Evolutionary conservation across 1,140 invertebrate species (phyloP).

Genomic region (Liolophura sinensis): DNA sequence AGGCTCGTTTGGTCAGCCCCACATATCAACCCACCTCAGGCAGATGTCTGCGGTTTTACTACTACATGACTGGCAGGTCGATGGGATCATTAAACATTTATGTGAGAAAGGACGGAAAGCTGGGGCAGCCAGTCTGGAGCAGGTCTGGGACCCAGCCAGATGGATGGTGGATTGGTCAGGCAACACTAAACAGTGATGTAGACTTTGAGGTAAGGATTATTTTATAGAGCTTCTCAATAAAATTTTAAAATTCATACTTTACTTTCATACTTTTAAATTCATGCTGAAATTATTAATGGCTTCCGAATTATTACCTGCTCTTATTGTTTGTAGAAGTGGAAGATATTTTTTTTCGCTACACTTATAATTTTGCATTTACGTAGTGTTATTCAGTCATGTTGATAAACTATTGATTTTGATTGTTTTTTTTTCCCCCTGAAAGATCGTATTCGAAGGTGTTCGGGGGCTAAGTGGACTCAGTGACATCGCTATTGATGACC

Average conservation of each 20-base stretch:
- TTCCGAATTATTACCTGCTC: too few relatives aligned
- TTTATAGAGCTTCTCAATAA: too few relatives aligned
- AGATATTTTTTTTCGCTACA: too few relatives aligned
- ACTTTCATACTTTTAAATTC: too few relatives aligned
- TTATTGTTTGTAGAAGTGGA: too few relatives aligned
- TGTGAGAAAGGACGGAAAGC: conserved; percentile 12
- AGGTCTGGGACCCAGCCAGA: conserved; percentile 35
- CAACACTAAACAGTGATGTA: conserved; percentile 31
- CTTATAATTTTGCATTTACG: too few relatives aligned
- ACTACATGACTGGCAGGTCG: conserved; percentile 73
- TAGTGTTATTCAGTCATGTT: too few relatives aligned
- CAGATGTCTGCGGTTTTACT: conserved; percentile 65
- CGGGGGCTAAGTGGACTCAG: conserved; percentile 4
- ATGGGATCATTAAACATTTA: conserved; percentile 46
- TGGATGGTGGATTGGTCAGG: conserved; percentile 37
- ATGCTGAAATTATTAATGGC: too few relatives aligned
- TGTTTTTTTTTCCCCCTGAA: too few relatives aligned
- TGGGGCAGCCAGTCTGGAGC: conserved; percentile 30
- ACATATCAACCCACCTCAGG: conserved; percentile 32
- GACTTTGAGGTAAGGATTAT: conserved; percentile 39
- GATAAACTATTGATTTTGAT: too few relatives aligned
- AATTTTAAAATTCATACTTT: too few relatives aligned
- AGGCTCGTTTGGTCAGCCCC: conserved; percentile 37
- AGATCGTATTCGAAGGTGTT: conserved; percentile 14
- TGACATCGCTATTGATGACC: conserved; percentile 29